Percentiles rank a stretch among this genome's conserved stretches.
phyloP scores from a whole-genome alignment of 2,888 invertebrate species.

The Macaria liturata region DNA sequence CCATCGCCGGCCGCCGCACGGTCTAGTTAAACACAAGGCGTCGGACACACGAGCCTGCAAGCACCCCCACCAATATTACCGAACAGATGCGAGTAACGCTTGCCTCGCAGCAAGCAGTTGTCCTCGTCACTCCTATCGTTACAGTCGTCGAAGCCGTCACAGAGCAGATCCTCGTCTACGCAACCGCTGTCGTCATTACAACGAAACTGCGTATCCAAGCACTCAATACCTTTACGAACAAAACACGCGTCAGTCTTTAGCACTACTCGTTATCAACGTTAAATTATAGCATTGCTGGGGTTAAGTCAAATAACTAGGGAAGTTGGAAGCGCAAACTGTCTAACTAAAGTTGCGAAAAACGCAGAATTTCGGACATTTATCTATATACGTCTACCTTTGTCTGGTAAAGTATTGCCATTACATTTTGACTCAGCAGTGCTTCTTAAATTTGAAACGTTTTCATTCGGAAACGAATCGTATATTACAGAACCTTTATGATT shows the following conservation, averaged over 20 bases:
- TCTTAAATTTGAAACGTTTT: no score
- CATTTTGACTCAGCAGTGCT: no score
- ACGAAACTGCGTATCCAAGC: constrained; percentile 74
- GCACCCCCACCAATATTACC: constrained; percentile 49
- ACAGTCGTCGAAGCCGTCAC: constrained; percentile 85
- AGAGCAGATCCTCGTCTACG: constrained; percentile 80
- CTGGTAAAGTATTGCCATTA: no score
- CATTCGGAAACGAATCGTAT: no score
- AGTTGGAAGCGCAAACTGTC: constrained; percentile 22
- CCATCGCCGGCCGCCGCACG: neutral
- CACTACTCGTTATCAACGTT: constrained; percentile 25
- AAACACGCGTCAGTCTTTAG: constrained; percentile 22
- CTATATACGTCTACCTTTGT: no score
- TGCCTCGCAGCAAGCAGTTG: constrained; percentile 78
- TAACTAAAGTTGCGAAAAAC: constrained; percentile 7
- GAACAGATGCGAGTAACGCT: constrained; percentile 48
- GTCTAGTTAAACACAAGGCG: constrained; percentile 17
- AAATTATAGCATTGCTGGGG: constrained; percentile 50
- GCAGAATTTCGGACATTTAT: no score
- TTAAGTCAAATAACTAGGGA: constrained; percentile 35
- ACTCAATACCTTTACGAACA: constrained; percentile 67
- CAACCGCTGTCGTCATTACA: constrained; percentile 84
- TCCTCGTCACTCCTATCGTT: constrained; percentile 85
- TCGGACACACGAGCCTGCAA: constrained; percentile 59
- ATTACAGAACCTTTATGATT: no score